These are phyloP conservation scores for Carapus acus DNA, from an alignment of 2,797 vertebrate genomes.

Conservation along the genomic window DNA sequence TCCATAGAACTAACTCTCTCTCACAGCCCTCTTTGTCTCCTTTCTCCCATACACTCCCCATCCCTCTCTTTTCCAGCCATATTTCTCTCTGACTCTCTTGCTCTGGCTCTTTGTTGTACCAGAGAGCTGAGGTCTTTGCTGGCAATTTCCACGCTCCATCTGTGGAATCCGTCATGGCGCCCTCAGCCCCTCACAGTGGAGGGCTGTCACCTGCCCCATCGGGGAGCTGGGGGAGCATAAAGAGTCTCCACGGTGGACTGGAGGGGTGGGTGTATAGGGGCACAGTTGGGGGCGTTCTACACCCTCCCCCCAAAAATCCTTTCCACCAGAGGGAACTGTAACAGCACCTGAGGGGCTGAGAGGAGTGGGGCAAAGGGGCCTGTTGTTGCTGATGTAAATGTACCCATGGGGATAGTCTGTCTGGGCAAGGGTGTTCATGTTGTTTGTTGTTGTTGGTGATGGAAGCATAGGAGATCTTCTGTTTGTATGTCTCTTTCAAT, in stretches of 20 bases:
- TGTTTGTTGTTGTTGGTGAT: constrained; percentile 18
- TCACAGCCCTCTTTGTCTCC: constrained; percentile 41
- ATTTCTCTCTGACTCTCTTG: constrained; percentile 60
- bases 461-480: neutral
- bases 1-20: neutral
- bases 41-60: constrained; percentile 20
- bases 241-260: constrained; percentile 69
- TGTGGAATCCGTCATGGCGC: constrained; percentile 96
- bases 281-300: constrained; percentile 62
- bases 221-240: constrained; percentile 78
- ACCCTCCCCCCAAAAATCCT: constrained; percentile 23
- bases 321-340: constrained; percentile 62
- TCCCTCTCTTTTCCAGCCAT: constrained; percentile 59
- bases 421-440: constrained; percentile 48
- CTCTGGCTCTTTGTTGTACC: constrained; percentile 91
- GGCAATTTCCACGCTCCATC: constrained; percentile 99
- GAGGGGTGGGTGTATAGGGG: constrained; percentile 53
- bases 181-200: constrained; percentile 84
- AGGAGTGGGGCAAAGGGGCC: constrained; percentile 32
- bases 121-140: constrained; percentile 89
- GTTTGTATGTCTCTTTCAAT: constrained; percentile 6
- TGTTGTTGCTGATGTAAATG: constrained; percentile 59
- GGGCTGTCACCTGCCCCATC: constrained; percentile 96
- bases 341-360: constrained; percentile 81
- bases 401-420: constrained; percentile 52